Evolutionary conservation across 2,888 invertebrate species (phyloP).

Genomic region (Nesidiocoris tenuis): DNA sequence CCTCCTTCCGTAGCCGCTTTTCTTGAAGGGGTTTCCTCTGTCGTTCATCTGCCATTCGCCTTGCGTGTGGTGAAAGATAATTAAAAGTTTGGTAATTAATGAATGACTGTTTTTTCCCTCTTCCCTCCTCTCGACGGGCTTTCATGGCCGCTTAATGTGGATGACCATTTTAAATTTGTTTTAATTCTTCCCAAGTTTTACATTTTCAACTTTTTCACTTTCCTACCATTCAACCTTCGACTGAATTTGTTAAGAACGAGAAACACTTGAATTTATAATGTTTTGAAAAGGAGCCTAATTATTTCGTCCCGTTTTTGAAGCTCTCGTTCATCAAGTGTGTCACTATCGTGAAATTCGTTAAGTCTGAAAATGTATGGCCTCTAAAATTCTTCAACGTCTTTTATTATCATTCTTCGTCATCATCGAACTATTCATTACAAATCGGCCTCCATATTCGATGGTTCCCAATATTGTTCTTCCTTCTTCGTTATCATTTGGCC

Average conservation of each 20-base stretch:
- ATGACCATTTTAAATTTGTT: conserved; percentile 35
- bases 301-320: too few relatives aligned
- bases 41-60: not conserved
- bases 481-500: too few relatives aligned
- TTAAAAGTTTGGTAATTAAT: conserved; percentile 48
- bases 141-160: conserved; percentile 38
- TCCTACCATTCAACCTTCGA: not conserved
- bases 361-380: too few relatives aligned
- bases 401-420: too few relatives aligned
- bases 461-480: too few relatives aligned
- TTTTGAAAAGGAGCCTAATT: not conserved
- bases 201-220: conserved; percentile 17
- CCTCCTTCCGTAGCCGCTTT: not conserved
- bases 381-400: too few relatives aligned
- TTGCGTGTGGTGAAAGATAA: conserved; percentile 47
- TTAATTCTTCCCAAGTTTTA: conserved; percentile 15
- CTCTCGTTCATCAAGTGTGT: too few relatives aligned
- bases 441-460: too few relatives aligned
- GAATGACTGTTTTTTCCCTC: conserved; percentile 35
- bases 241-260: not conserved
- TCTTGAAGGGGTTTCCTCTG: not conserved
- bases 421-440: too few relatives aligned
- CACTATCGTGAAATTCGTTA: too few relatives aligned
- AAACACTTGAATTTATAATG: not conserved
- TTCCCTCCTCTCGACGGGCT: conserved; percentile 11